Evolutionary conservation across 2,113 vertebrate genomes (phyloP).

Genomic region (Gadus chalcogrammus): DNA sequence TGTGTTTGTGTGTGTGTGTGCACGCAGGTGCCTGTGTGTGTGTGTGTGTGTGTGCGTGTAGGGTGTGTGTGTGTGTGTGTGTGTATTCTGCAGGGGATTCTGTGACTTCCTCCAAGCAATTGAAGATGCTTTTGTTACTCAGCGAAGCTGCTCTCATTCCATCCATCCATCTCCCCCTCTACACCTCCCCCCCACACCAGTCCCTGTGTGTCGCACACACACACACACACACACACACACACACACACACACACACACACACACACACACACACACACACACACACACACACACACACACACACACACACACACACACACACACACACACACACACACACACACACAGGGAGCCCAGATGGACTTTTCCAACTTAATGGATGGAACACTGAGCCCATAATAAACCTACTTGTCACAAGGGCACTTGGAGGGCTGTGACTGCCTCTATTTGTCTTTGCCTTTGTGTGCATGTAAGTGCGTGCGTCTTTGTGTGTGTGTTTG

Average conservation of each 20-base stretch:
- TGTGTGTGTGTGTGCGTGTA: slow-evolving; percentile 12
- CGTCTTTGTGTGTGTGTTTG: slow-evolving; percentile 4
- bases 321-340: slow-evolving; percentile 19
- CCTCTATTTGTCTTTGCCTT: not conserved
- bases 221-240: too few relatives aligned
- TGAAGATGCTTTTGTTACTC: slow-evolving; percentile 41
- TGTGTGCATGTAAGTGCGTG: slow-evolving; percentile 3
- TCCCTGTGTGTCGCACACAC: slow-evolving; percentile 2
- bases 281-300: too few relatives aligned
- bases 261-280: too few relatives aligned
- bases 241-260: too few relatives aligned
- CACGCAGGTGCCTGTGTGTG: slow-evolving; percentile 1
- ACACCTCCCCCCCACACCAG: slow-evolving; percentile 1
- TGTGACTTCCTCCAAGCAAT: slow-evolving; percentile 44
- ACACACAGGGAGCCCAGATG: slow-evolving; percentile 20
- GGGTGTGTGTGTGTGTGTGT: slow-evolving; percentile 38
- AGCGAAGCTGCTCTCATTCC: slow-evolving; percentile 38
- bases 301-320: too few relatives aligned
- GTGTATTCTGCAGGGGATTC: slow-evolving; percentile 48
- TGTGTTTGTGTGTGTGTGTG: too few relatives aligned
- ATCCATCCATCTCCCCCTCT: slow-evolving; percentile 9
- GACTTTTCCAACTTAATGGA: slow-evolving; percentile 27
- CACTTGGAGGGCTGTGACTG: slow-evolving; percentile 10
- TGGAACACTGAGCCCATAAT: slow-evolving; percentile 27
- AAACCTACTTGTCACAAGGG: slow-evolving; percentile 20